Base-by-base conservation (phyloP, 2,113 vertebrate species). In the Mugil cephalus region DNA sequence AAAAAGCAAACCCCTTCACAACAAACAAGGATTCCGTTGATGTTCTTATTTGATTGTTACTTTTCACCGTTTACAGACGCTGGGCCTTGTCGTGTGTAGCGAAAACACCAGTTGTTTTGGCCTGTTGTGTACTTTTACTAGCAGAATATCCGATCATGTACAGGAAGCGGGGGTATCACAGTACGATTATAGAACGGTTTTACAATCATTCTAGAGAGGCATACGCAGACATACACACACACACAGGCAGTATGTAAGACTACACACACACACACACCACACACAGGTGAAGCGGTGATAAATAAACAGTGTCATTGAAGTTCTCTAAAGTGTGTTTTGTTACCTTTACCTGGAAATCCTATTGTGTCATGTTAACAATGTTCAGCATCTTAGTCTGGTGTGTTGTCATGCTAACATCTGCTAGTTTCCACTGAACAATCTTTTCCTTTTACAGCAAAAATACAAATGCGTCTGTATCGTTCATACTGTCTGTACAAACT, bases 241-340 rank as follows among this genome's bases (percentile, higher is more conserved):
- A 77, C 61, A 77, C 24, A 24, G 39, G 63, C 58, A 65, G 40
- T 46, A 43, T 55, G 61, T n/a, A 66, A 2, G 43, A 39, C 19
- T 12, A 65, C 24, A 15, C 50, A 48, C 21, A 58, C 14, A 60
- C 60, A 61, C 30, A 53, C 50, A 67, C 43, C 38, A 82, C 52
- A 80, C 67, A 87, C 69, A 86, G 83, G 84, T 88, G 82, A 90
- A 88, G 80, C 88, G 88, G 87, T 93, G 84, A 89, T 91, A 80
- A 92, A 93, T 92, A 93, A 92, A 92, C 79, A 61, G 80, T 93
- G 90, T 89, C 80, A 88, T 87, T 77, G 77, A 87, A 86, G 62
- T 78, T 71, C 38, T 78, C n/a, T 71, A 54, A 52, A 21, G 85
- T 88, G 85, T 91, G 73, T 80, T 91, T 87, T 80, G 80, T 91